These are phyloP conservation scores for Propithecus perrieri DNA, from an alignment of 2,797 vertebrate species.

Conservation along the genomic window DNA sequence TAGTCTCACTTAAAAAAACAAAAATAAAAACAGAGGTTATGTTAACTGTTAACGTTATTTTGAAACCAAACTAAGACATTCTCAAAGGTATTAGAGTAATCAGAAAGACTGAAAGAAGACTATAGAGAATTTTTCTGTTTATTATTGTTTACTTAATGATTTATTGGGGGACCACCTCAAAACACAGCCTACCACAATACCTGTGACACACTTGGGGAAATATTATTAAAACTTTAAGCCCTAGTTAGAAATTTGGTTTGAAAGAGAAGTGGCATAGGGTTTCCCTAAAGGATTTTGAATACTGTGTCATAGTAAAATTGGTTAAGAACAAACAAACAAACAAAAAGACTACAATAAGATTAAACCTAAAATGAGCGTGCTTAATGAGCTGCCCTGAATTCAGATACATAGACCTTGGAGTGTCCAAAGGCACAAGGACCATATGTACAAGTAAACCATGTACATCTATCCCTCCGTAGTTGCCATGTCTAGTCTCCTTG, in stretches of 20 bases:
- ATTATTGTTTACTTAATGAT: background rate
- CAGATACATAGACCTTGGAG: background rate
- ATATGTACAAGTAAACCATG: background rate
- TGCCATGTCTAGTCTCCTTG: constrained; percentile 9
- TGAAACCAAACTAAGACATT: background rate
- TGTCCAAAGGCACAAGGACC: background rate
- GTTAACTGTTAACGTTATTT: background rate
- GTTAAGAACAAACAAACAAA: background rate
- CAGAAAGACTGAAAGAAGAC: background rate
- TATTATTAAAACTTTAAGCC: background rate
- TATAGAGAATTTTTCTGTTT: constrained; percentile 7
- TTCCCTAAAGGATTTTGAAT: constrained; percentile 24
- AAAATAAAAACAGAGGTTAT: background rate
- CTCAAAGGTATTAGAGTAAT: background rate
- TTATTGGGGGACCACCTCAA: background rate
- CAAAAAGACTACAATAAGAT: background rate
- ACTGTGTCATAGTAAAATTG: background rate
- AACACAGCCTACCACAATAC: background rate
- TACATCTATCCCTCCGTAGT: background rate
- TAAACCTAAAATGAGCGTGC: background rate
- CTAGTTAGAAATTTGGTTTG: background rate
- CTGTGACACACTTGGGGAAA: background rate
- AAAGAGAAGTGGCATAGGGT: background rate
- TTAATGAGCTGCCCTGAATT: constrained; percentile 21
- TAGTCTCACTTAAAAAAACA: background rate